Evolutionary conservation across 2,113 vertebrate genomes (phyloP), one percentile per base, ranked within the genome.

Genomic region (Felis chaus): DNA sequence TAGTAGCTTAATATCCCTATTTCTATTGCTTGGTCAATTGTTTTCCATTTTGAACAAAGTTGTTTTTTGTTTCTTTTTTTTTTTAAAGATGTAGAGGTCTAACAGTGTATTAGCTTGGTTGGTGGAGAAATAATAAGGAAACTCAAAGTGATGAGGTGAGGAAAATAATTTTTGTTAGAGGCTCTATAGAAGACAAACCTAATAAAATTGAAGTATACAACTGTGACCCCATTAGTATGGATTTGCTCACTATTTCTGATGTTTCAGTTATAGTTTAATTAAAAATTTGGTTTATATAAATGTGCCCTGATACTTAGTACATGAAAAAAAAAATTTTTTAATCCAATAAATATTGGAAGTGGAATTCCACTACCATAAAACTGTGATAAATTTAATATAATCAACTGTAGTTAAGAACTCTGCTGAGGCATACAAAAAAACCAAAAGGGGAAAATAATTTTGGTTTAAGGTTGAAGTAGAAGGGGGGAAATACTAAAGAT

Each of bases 221-320:
- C 21, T 69, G 21, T 96, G 39, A 89, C 18, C 7, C 76, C 29
- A 31, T 87, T 48, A 87, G 13, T 69, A 74, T 69, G 50, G 27
- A 91, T 80, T 89, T 96, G 57, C 39, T 82, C 48, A 83, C 9
- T n/a, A 31, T 95, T 82, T 79, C 71, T 93, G 18, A 94, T 87
- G 33, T 80, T 93, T 96, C 83, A 25, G 15, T 91, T 91, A 78
- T 0, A 89, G 29, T 95, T 93, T 68, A 25, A 94, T 93, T 73
- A 29, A 95, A 94, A 89, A 57, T 33, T 33, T 95, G 11, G 14
- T 73, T 91, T 92, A 41, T 74, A n/a, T 53, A 94, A 80, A 68
- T 33, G 16, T 74, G 16, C 33, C 29, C 66, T 96, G 48, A 88
- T 39, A n/a, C 50, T 31, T 15, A 55, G 27, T 86, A 50, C 13